Base-by-base conservation (phyloP, 1,140 invertebrate species). In the Drosophila erecta region DNA sequence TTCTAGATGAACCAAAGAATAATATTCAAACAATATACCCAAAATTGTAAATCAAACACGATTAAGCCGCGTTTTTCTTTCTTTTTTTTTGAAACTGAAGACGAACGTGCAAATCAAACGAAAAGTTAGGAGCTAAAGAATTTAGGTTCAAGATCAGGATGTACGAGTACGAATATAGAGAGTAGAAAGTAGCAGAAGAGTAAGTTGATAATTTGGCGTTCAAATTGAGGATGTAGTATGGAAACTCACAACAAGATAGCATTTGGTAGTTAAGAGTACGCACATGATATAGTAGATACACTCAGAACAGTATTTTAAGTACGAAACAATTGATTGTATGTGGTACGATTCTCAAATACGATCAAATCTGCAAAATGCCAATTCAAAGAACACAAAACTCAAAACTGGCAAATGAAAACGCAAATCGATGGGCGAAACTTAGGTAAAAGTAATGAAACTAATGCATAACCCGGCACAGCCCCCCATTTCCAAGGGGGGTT, bases 181-280 rank as follows among this genome's bases (percentile, higher is more conserved):
- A 85, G 73, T 54, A 77, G 61, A 86, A 85, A 85, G 49, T 80
- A 86, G 78, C 56, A 86, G 78, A 87, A 70, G 78, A 87, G 53
- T 86, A 77, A 70, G 74, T 85, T 87, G 46, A 85, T 78, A 87
- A 86, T 87, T 85, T 78, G 74, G 79, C 78, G 78, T 66, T 85
- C 81, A 85, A 81, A 76, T 75, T 81, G 50, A 70, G 78, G 76
- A 66, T 85, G 74, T 81, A 81, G 71, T 69, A 74, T 74, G 70
- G 70, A 81, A 83, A 86, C 64, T 86, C 67, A 86, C 83, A 86
- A 87, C 83, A 87, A 87, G 66, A 86, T 87, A 86, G 84, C 67
- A 79, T 81, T 66, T 65, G 60, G 62, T 79, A 76, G 58, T 84
- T 79, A 79, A 75, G 70, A 84, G 80, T 83, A 83, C 81, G 80